phyloP scores from a whole-genome alignment of 2,888 invertebrate species.

The Synergus japonicus region DNA sequence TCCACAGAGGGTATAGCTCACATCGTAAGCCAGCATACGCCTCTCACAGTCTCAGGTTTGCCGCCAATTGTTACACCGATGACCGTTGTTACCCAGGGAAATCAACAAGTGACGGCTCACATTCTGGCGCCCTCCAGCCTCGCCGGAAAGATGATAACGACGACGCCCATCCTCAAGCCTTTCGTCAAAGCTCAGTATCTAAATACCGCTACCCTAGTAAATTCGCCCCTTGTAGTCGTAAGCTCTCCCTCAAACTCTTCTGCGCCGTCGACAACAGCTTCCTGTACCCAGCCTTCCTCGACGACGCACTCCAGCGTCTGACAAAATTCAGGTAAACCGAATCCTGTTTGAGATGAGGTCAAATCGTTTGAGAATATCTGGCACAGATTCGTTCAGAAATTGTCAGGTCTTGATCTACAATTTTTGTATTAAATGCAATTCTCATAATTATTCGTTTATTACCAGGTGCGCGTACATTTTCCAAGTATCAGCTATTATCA shows the following conservation, averaged over 20 bases:
- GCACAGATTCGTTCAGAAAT: slow-evolving; percentile 42
- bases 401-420: slow-evolving; percentile 42
- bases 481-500: slow-evolving; percentile 18
- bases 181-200: slow-evolving; percentile 85
- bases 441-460: slow-evolving; percentile 37
- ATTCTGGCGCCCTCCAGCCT: slow-evolving; percentile 82
- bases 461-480: slow-evolving; percentile 45
- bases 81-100: slow-evolving; percentile 83
- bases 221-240: slow-evolving; percentile 85
- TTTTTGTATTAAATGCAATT: slow-evolving; percentile 40
- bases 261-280: slow-evolving; percentile 67
- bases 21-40: slow-evolving; percentile 74
- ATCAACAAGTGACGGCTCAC: slow-evolving; percentile 79
- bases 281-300: slow-evolving; percentile 67
- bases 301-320: slow-evolving; percentile 71
- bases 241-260: slow-evolving; percentile 76
- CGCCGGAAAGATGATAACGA: slow-evolving; percentile 82
- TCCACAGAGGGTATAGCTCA: slow-evolving; percentile 76
- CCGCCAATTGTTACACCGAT: slow-evolving; percentile 80
- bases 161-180: slow-evolving; percentile 81
- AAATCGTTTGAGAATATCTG: slow-evolving; percentile 39
- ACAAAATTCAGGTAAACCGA: slow-evolving; percentile 67
- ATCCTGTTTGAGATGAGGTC: slow-evolving; percentile 68
- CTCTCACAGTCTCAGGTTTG: slow-evolving; percentile 78
- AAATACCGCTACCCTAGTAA: slow-evolving; percentile 81